These are phyloP conservation scores for Oryzias melastigma DNA, from an alignment of 2,113 vertebrate genomes.

Conservation along the genomic window DNA sequence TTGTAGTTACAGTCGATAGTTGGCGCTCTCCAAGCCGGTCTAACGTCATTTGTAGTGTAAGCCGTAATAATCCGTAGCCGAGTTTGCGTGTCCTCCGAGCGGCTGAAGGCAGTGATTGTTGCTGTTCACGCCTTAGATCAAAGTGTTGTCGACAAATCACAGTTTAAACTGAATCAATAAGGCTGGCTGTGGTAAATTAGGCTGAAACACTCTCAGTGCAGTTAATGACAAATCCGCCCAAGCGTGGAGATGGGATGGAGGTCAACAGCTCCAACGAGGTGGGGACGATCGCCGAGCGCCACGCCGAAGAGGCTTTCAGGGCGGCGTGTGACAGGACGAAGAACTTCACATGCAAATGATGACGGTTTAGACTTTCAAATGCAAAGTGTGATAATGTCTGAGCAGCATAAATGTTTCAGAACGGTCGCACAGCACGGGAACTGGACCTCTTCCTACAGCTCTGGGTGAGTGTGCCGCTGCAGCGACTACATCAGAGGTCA, in stretches of 20 bases:
- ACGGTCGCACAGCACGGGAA: no score
- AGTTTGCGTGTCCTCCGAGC: constrained; percentile 56
- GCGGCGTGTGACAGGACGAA: constrained; percentile 10
- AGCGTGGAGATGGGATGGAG: constrained; percentile 42
- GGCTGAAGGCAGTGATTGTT: constrained; percentile 66
- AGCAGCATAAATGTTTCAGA: no score
- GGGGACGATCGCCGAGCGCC: constrained; percentile 48
- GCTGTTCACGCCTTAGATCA: constrained; percentile 53
- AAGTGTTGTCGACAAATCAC: constrained; percentile 68
- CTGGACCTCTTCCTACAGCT: constrained; percentile 31
- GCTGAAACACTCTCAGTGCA: constrained; percentile 65
- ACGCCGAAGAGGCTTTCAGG: constrained; percentile 33
- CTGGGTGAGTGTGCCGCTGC: constrained; percentile 12
- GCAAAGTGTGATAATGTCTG: no score
- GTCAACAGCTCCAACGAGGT: constrained; percentile 63
- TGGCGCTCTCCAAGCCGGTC: constrained; percentile 37
- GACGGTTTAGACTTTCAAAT: constrained; percentile 20
- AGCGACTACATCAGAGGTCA: constrained; percentile 79
- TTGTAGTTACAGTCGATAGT: constrained; percentile 7
- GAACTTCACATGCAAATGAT: constrained; percentile 26
- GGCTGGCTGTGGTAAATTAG: constrained; percentile 66
- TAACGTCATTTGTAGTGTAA: constrained; percentile 51
- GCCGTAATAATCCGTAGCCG: constrained; percentile 60
- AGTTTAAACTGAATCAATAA: constrained; percentile 73
- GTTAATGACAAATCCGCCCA: constrained; percentile 62